A percentile compares a stretch with the other conserved stretches of the same genome.
phyloP scores from a whole-genome alignment of 2,113 vertebrate genomes.

The Microtus oregoni region DNA sequence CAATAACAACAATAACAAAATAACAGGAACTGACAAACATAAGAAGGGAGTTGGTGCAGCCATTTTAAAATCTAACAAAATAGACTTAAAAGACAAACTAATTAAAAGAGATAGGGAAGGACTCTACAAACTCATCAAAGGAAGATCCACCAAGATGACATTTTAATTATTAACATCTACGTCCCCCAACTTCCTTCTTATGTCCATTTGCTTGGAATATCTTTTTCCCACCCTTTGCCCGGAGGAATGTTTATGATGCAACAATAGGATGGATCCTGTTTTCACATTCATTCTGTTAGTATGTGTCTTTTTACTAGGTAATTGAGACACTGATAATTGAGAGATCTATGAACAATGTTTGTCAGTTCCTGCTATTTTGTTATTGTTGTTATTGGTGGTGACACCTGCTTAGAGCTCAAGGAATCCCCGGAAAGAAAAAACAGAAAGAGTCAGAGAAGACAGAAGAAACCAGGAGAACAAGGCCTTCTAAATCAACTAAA shows the following conservation, averaged over 20 bases:
- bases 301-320: too few relatives aligned
- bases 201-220: too few relatives aligned
- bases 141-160: neutral
- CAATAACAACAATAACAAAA: neutral
- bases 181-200: neutral
- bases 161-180: neutral
- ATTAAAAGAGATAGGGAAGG: neutral
- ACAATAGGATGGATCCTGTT: too few relatives aligned
- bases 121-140: neutral
- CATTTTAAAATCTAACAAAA: neutral
- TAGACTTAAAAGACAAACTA: neutral
- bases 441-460: neutral
- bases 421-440: neutral
- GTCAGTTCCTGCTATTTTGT: too few relatives aligned
- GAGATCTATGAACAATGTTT: too few relatives aligned
- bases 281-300: too few relatives aligned
- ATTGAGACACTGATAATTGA: too few relatives aligned
- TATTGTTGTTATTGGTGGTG: too few relatives aligned
- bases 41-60: neutral
- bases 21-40: neutral
- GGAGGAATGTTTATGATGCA: too few relatives aligned
- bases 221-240: too few relatives aligned
- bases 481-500: neutral
- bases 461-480: neutral
- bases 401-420: neutral